Base-by-base conservation (phyloP, 2,113 vertebrate genomes). In the Plectropomus leopardus region DNA sequence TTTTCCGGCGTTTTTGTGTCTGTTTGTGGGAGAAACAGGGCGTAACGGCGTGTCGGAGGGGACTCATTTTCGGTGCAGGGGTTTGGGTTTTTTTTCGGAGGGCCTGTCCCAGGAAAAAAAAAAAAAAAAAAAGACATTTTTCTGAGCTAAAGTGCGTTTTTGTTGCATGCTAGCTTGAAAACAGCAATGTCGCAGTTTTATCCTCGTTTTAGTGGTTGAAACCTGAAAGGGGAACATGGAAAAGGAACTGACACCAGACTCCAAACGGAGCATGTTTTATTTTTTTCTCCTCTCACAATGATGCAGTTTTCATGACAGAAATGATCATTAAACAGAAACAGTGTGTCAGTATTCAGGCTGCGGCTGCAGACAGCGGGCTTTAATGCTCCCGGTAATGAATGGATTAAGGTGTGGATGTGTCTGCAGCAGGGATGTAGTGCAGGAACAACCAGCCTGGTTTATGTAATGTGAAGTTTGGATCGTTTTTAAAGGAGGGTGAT, bases 181-280 rank as follows among this genome's bases (percentile, higher is more conserved):
- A 36, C 53, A 45, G 28, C 4, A 51, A 8, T 72, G 61, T 54
- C 36, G 76, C 70, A 28, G 60, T 13, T 71, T 23, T 15, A 24
- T 51, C 30, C 44, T 63, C 69, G 24, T 14, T 54, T 24, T 40
- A 0, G 21, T 21, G 32, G 1, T 30, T 21, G 65, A 73, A 73
- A 61, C 40, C 32, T 32, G 60, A 65, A 83, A 78, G 34, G n/a
- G 80, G 75, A 86, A 86, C 67, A 28, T 65, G 83, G 42, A 84
- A 55, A 65, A 34, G 57, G 82, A 87, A 82, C 68, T 82, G 80
- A 14, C 53, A 71, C 6, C 40, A 5, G 19, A 36, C 26, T 61
- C 53, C 30, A 42, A 14, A 58, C 30, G 51, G 28, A 19, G 19
- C 15, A 1, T 54, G 57, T 48, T 53, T 7, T n/a, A 0, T 4